Evolutionary conservation across 2,797 vertebrate species (phyloP).

Genomic region (Delichon dasypus): DNA sequence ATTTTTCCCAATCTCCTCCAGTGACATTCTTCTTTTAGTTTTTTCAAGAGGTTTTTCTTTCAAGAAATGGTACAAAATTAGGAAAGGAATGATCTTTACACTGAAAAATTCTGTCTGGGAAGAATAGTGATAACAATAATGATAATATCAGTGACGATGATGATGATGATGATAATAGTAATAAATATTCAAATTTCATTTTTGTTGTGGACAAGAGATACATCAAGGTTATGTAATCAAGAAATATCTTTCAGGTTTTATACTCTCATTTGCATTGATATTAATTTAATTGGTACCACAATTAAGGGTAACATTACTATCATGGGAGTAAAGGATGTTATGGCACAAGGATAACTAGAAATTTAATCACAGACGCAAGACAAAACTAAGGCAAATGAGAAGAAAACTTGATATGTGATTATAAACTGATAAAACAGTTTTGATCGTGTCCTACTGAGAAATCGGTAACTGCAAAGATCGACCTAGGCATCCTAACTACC

Average conservation of each 20-base stretch:
- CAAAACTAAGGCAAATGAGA: not conserved
- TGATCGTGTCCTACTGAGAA: not conserved
- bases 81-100: not conserved
- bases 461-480: not conserved
- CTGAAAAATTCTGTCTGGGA: not conserved
- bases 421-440: not conserved
- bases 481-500: not conserved
- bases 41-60: not conserved
- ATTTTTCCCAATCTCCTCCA: not conserved
- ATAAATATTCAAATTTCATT: not conserved
- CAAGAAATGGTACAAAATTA: not conserved
- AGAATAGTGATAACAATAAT: not conserved
- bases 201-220: not conserved
- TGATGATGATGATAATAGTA: not conserved
- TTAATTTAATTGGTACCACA: not conserved
- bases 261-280: not conserved
- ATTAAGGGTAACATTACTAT: not conserved
- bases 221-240: not conserved
- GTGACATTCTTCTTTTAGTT: not conserved
- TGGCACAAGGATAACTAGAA: not conserved
- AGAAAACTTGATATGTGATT: not conserved
- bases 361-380: not conserved
- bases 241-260: not conserved
- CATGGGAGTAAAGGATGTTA: not conserved
- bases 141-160: not conserved